These are phyloP conservation scores for Fabriciana adippe DNA, from an alignment of 2,888 invertebrate genomes.

Conservation along the genomic window DNA sequence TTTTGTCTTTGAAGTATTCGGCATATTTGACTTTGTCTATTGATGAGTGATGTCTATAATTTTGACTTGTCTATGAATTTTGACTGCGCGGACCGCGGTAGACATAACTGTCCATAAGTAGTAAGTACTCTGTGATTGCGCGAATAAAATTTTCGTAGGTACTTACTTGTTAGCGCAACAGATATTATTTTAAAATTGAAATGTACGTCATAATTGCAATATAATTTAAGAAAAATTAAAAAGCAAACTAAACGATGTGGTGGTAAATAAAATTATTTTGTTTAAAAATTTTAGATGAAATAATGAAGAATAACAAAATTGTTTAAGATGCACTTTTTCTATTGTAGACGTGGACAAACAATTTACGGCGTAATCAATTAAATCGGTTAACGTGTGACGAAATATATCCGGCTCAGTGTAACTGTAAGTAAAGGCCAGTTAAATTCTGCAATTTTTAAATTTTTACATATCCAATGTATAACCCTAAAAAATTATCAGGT, in stretches of 20 bases:
- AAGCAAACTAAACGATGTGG: background rate
- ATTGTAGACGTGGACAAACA: constrained; percentile 29
- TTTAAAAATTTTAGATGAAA: background rate
- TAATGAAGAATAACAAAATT: constrained; percentile 8
- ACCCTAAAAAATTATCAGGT: constrained; percentile 16
- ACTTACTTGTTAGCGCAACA: constrained; percentile 1
- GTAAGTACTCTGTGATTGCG: background rate
- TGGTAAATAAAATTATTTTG: background rate
- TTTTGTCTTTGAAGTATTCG: too few relatives aligned
- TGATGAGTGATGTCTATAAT: too few relatives aligned
- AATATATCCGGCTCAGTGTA: background rate
- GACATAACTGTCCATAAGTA: too few relatives aligned
- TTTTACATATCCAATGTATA: background rate
- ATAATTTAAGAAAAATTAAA: background rate
- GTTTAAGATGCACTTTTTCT: constrained; percentile 25
- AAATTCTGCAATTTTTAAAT: background rate
- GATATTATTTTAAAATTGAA: constrained; percentile 1
- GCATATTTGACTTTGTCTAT: too few relatives aligned
- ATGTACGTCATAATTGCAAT: background rate
- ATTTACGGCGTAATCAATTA: background rate
- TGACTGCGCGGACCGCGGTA: background rate
- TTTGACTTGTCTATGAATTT: too few relatives aligned
- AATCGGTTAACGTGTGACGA: background rate
- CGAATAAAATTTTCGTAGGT: constrained; percentile 14
- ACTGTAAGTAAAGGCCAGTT: constrained; percentile 21